These are phyloP conservation scores for Diogma glabrata DNA, from an alignment of 2,888 invertebrate genomes.

Conservation along the genomic window DNA sequence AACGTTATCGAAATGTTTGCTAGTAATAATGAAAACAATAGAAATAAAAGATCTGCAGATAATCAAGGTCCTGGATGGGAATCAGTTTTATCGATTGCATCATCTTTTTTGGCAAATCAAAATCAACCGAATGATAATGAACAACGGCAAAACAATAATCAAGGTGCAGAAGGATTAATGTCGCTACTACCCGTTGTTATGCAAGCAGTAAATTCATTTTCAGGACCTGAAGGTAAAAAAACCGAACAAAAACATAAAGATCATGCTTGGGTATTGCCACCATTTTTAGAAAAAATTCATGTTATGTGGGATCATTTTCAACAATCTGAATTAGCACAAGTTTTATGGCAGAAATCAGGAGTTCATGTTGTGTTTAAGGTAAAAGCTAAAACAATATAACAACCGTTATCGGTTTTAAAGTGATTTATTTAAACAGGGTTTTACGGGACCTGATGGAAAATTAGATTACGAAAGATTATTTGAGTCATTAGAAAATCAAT, in stretches of 20 bases:
- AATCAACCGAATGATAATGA: constrained; percentile 23
- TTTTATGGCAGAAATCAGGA: constrained; percentile 61
- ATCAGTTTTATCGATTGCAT: constrained; percentile 43
- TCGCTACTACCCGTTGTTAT: constrained; percentile 55
- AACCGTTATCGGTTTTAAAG: constrained; percentile 19
- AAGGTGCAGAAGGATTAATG: constrained; percentile 28
- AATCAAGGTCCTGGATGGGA: constrained; percentile 42
- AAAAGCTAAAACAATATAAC: constrained; percentile 11
- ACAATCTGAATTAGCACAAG: constrained; percentile 64
- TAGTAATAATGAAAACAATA: constrained; percentile 20
- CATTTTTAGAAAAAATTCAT: constrained; percentile 54
- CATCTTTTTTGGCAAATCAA: constrained; percentile 40
- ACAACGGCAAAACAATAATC: constrained; percentile 19
- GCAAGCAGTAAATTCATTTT: constrained; percentile 49
- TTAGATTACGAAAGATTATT: constrained; percentile 61
- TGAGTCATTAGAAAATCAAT: constrained; percentile 67
- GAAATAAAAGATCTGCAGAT: constrained; percentile 15
- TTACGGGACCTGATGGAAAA: constrained; percentile 56
- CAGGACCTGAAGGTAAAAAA: constrained; percentile 47
- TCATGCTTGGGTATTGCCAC: constrained; percentile 62
- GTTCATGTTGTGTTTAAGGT: constrained; percentile 53
- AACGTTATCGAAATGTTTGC: constrained; percentile 45
- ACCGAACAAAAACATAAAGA: constrained; percentile 52
- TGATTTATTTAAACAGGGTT: constrained; percentile 31
- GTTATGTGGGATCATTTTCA: constrained; percentile 68